These are phyloP conservation scores for Zoanthus gigantus DNA, from an alignment of 92 coral and sea anemone genomes.

Conservation along the genomic window DNA sequence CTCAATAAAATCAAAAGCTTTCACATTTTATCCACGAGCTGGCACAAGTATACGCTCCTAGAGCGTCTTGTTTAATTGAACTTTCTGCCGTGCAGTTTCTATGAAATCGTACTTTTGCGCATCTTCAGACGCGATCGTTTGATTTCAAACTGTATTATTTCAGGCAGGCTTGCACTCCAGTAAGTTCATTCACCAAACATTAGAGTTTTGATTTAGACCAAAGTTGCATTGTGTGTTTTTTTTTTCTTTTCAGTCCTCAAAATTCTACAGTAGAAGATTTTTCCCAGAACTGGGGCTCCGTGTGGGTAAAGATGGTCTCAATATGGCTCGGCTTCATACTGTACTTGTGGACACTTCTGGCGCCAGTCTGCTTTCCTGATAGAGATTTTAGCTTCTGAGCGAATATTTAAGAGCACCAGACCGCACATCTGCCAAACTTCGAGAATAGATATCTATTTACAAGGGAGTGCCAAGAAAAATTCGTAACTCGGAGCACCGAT, in stretches of 20 bases:
- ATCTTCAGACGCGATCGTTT: too few species aligned
- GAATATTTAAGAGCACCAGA: background rate
- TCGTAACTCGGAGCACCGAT: too few species aligned
- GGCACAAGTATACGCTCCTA: too few species aligned
- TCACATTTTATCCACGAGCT: too few species aligned
- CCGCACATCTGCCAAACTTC: background rate
- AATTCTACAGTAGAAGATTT: constrained; percentile 69
- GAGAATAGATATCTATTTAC: background rate
- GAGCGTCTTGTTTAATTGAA: too few species aligned
- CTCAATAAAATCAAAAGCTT: too few species aligned
- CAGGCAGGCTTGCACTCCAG: too few species aligned
- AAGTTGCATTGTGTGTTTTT: background rate
- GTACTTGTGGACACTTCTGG: constrained; percentile 95
- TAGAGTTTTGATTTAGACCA: background rate
- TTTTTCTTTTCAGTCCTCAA: constrained; percentile 70
- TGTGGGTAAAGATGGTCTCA: constrained; percentile 93
- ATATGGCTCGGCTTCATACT: constrained; percentile 88
- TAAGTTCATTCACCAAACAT: background rate
- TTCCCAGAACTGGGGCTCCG: constrained; percentile 84
- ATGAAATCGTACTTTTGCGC: too few species aligned
- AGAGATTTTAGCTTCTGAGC: constrained; percentile 74
- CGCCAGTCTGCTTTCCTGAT: constrained; percentile 92
- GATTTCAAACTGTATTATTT: too few species aligned
- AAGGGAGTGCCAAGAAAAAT: too few species aligned
- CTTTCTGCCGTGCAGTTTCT: too few species aligned